A percentile compares a stretch with the other conserved stretches of the same genome.
These are phyloP conservation scores for Vidua macroura DNA, from an alignment of 2,113 vertebrate genomes.

Conservation along the genomic window DNA sequence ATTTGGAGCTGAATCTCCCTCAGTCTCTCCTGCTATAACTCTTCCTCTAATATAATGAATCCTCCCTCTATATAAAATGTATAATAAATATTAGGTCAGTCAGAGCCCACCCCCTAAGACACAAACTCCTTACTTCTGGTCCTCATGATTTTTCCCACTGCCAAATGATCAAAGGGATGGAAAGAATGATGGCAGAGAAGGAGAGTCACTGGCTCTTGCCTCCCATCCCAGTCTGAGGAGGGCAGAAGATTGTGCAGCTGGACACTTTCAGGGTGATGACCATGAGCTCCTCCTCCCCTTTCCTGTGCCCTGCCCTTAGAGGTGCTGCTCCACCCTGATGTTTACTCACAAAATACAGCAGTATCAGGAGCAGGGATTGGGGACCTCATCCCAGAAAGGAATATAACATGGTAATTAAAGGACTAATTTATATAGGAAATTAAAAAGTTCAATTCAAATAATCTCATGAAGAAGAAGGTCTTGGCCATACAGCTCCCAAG, in stretches of 20 bases:
- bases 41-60: not conserved
- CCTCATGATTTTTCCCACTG: not conserved
- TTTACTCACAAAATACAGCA: not conserved
- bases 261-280: not conserved
- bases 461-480: not conserved
- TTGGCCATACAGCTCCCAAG: not conserved
- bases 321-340: not conserved
- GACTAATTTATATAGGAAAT: not conserved
- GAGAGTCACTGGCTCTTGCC: not conserved
- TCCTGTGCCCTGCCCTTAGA: not conserved
- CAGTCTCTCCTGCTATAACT: not conserved
- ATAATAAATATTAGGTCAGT: not conserved
- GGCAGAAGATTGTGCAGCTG: not conserved
- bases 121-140: not conserved
- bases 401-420: not conserved
- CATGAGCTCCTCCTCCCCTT: not conserved
- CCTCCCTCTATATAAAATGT: not conserved
- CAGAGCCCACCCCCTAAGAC: not conserved
- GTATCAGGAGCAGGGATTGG: not conserved
- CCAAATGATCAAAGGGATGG: not conserved
- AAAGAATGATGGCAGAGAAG: not conserved
- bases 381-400: not conserved
- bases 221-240: not conserved
- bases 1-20: not conserved
- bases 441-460: not conserved